Base-by-base conservation (phyloP, 2,797 vertebrate species). In the Hirundo rustica region DNA sequence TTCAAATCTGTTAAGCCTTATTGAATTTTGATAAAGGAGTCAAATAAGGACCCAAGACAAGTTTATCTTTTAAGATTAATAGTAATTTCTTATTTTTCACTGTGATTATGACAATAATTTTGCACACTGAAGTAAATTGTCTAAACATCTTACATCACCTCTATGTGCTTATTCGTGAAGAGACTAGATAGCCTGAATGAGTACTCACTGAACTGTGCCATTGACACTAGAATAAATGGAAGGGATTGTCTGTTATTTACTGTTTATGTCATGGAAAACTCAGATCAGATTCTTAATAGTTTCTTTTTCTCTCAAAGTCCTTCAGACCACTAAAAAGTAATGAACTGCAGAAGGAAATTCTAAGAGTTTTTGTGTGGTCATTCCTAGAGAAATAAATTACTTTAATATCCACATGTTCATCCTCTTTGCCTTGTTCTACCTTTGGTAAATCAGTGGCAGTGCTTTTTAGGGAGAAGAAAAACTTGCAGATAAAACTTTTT, bases 371-470 rank as follows among this genome's bases (percentile, higher is more conserved):
- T 26, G 81, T 85, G 68, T 85, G 91, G 71, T 91, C 71, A 62
- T 51, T 67, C 32, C 78, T 72, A 81, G 53, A 65, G 64, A 89
- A 96, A 89, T 77, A 2, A 88, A 88, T 96, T 94, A 55, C 85
- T 95, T 83, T 87, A 34, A 32, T 55, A 86, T 76, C 60, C 70
- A 76, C 60, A 34, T 83, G 70, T 90, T 91, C 77, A 82, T 75
- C 76, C 53, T 78, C 82, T 92, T 96, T 95, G 66, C 48, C 73
- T 81, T 87, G 26, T 79, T 92, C 78, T 92, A 5, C 77, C 72
- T 85, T 83, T 87, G 66, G 72, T 88, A 57, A 91, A 80, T 38
- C 71, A 89, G 26, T 50, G 58, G 64, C 45, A 36, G 34, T 73
- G 9, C 21, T 87, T 91, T 86, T 71, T 16, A 57, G 40, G 16